Evolutionary conservation across 2,888 invertebrate genomes (phyloP), one percentile per base, ranked within the genome.

Genomic region (Bombylius discolor): DNA sequence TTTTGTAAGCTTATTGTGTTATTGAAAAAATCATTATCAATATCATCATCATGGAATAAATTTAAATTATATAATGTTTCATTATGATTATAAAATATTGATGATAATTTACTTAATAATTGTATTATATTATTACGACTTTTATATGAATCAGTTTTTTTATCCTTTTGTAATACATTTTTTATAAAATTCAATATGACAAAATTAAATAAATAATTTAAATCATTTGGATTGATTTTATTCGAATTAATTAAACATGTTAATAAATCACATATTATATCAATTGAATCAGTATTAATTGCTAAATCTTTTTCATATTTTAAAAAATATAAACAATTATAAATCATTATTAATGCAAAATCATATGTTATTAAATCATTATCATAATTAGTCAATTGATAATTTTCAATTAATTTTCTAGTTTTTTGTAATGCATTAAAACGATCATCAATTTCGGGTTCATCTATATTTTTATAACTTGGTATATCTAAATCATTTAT

Each of bases 1-100:
- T 85, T 75, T 77, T 97, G 89, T 49, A 91, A 72, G 75, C 98
- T 96, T 34, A 83, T 82, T 66, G 95, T 83, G 69, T 96, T 97
- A 66, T 92, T 90, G 69, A 95, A 97, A 78, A 98, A 95, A 72
- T 98, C 96, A 9, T 79, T 70, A 69, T 97, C 93, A 50, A 72
- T 75, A 69, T 65, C 62, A 4, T 58, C 56, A 66, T 85, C 85
- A 0, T 82, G 78, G 42, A 89, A 73, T 44, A 78, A 73, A n/a
- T 81, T 76, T 55, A 90, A 73, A 74, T 91, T 89, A 23, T 79
- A 76, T 3, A 91, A 71, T 0, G 89, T 80, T 4, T 83, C 81
- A 70, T 90, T 87, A 0, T 81, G 76, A 0, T 81, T 78, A 0
- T 83, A 76, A 67, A 87, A 87, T 69, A 87, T 83, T 62, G 85